A percentile compares a stretch with the other conserved stretches of the same genome.
phyloP scores from a whole-genome alignment of 2,888 invertebrate genomes.

The Heteromurus nitidus region DNA sequence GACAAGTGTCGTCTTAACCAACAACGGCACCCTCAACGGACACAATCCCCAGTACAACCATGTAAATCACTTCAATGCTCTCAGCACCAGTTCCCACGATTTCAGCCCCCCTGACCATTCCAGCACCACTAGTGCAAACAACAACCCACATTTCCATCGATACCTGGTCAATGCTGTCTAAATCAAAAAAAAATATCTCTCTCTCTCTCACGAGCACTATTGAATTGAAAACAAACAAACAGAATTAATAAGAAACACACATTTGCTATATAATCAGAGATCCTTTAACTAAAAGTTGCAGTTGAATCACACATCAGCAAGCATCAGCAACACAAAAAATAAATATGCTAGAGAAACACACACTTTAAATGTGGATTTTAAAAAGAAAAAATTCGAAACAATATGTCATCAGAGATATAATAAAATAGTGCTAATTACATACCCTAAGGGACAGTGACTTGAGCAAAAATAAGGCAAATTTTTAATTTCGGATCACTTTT shows the following conservation, averaged over 20 bases:
- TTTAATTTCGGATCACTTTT: too few relatives aligned
- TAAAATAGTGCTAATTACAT: too few relatives aligned
- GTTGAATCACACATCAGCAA: too few relatives aligned
- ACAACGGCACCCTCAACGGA: constrained; percentile 73
- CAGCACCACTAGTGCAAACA: constrained; percentile 67
- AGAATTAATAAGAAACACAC: not conserved
- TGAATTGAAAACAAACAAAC: not conserved
- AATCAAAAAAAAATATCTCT: constrained; percentile 12
- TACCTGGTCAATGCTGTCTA: constrained; percentile 73
- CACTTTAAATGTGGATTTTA: not conserved
- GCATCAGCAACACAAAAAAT: not conserved
- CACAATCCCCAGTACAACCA: constrained; percentile 74
- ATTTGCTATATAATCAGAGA: too few relatives aligned
- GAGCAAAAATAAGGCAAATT: not conserved
- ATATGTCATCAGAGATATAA: too few relatives aligned
- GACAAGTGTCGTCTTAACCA: constrained; percentile 72
- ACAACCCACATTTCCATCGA: constrained; percentile 72
- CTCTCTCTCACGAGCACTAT: too few relatives aligned
- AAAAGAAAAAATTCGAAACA: too few relatives aligned
- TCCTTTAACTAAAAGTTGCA: too few relatives aligned
- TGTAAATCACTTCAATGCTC: constrained; percentile 74
- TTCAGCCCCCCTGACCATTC: constrained; percentile 69
- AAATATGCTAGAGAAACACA: not conserved
- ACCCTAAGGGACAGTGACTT: too few relatives aligned
- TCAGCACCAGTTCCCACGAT: constrained; percentile 71